phyloP scores from a whole-genome alignment of 2,888 invertebrate species.

The Cheilosia pagana region DNA sequence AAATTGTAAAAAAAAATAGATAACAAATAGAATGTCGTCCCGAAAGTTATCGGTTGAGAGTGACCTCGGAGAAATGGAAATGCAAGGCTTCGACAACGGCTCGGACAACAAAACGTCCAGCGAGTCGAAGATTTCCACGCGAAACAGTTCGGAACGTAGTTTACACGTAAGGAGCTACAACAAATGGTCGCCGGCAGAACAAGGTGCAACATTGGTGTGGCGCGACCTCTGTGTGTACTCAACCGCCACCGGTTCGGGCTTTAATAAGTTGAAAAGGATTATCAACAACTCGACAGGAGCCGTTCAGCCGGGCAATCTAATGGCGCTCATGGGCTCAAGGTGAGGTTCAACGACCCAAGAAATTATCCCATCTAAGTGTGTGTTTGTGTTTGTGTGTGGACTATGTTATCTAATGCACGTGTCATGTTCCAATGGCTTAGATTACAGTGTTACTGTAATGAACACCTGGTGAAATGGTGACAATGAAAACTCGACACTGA shows the following conservation, averaged over 20 bases:
- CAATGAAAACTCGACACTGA: conserved; percentile 5
- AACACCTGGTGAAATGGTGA: conserved; percentile 23
- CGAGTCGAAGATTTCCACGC: conserved; percentile 78
- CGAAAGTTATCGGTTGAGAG: conserved; percentile 44
- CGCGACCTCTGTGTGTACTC: conserved; percentile 90
- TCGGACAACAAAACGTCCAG: conserved; percentile 64
- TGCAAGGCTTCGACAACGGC: conserved; percentile 49
- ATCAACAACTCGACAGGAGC: conserved; percentile 93
- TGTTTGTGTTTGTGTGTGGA: neutral
- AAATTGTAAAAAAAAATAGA: neutral
- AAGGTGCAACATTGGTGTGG: conserved; percentile 91
- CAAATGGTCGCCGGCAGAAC: conserved; percentile 85
- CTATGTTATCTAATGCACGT: conserved; percentile 2
- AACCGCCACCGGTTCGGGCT: conserved; percentile 82
- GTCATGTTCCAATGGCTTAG: conserved; percentile 23
- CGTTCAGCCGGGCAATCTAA: conserved; percentile 91
- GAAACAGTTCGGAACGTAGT: conserved; percentile 81
- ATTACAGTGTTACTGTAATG: conserved; percentile 29
- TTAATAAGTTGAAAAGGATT: conserved; percentile 87
- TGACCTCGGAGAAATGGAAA: conserved; percentile 54
- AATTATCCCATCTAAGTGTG: neutral
- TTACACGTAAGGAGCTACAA: conserved; percentile 84
- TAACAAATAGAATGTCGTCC: conserved; percentile 48
- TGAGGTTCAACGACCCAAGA: conserved; percentile 81
- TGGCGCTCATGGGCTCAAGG: conserved; percentile 94